phyloP scores from a whole-genome alignment of 2,797 vertebrate species.

The Pantherophis vulpinus region DNA sequence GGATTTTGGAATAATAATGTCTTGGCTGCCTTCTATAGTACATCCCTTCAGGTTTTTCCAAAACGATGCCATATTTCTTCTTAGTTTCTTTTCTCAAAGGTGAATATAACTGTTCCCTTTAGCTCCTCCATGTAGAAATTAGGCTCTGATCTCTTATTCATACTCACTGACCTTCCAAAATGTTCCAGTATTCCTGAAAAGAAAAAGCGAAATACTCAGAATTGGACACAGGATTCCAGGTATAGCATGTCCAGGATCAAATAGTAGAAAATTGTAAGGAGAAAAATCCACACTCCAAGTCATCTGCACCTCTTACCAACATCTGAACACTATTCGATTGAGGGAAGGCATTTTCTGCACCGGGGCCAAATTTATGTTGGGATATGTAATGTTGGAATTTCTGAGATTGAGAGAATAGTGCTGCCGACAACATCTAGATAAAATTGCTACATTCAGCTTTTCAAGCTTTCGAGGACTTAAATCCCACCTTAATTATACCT shows the following conservation, averaged over 20 bases:
- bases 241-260: not conserved
- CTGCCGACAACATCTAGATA: not conserved
- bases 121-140: not conserved
- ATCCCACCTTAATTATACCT: not conserved
- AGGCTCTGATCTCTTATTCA: not conserved
- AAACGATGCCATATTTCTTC: not conserved
- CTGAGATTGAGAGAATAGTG: not conserved
- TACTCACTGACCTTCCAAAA: not conserved
- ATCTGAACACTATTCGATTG: not conserved
- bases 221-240: not conserved
- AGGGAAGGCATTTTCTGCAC: not conserved
- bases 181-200: not conserved
- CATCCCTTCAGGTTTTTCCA: not conserved
- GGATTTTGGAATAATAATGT: not conserved
- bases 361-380: not conserved
- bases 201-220: not conserved
- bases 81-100: not conserved
- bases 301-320: not conserved
- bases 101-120: not conserved
- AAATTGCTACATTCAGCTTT: not conserved
- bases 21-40: not conserved
- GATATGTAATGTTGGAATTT: not conserved
- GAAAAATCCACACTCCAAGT: not conserved
- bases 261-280: not conserved
- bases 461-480: not conserved